Conservation (phyloP, 2,113 vertebrate genomes). For the Rhinolophus sinicus region DNA sequence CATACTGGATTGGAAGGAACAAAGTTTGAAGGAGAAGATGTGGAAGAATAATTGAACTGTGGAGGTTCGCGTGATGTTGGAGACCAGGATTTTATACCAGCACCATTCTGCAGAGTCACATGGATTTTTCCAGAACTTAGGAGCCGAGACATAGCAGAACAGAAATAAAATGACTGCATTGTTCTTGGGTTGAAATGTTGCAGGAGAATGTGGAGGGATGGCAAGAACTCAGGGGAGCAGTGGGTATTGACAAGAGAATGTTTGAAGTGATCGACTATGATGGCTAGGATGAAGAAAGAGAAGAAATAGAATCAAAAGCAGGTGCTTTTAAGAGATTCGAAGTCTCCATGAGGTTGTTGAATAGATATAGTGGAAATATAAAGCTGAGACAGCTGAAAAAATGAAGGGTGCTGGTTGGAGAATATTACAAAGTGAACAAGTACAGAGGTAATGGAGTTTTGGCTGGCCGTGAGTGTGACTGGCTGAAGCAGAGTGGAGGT, state of each 20-base stretch:
- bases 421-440: not conserved
- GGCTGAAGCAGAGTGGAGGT: not conserved
- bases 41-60: not conserved
- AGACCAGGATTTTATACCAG: not conserved
- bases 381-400: not conserved
- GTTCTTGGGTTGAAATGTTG: not conserved
- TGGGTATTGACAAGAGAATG: not conserved
- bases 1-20: not conserved
- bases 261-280: not conserved
- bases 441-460: not conserved
- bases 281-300: not conserved
- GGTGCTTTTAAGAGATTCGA: not conserved
- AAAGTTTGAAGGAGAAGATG: not conserved
- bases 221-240: not conserved
- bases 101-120: not conserved
- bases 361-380: not conserved
- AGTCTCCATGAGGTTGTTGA: not conserved
- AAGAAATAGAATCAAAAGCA: not conserved
- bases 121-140: not conserved
- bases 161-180: not conserved
- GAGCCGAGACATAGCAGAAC: not conserved
- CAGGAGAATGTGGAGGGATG: not conserved
- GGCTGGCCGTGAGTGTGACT: fast-evolving
- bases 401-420: not conserved
- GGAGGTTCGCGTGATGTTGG: not conserved